Base-by-base conservation (phyloP, 2,797 vertebrate species). In the Otus scops region DNA sequence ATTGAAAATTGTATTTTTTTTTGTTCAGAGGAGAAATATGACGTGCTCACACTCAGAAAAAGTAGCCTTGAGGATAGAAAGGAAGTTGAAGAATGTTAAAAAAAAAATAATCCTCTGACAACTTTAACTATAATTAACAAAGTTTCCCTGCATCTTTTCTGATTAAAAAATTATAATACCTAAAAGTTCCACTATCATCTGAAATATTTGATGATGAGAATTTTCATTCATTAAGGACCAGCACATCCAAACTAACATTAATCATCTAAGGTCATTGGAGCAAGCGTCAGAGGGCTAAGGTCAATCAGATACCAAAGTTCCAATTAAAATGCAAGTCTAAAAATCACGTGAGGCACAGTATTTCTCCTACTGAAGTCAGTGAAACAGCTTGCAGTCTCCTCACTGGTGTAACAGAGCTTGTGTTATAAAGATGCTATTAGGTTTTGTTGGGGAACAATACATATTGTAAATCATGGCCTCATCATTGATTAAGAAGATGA, bases 291-390 rank as follows among this genome's bases (percentile, higher is more conserved):
- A 43, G 22, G 14, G 9, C 17, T 50, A 19, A 50, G 43, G 48
- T 51, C 67, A 68, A 34, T 30, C 45, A 48, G 39, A 16, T 26
- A 18, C 20, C 30, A 63, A 63, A 84, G n/a, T 41, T 74, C 19
- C 50, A 36, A 5, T 43, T 13, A 36, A 61, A 81, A 68, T 20
- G 13, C 18, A 60, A 36, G 7, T 47, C n/a, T 39, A 51, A 23
- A 70, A 38, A 5, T 24, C 22, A 5, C 0, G 6, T 22, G 53
- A 61, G 20, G 18, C 13, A 32, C 1, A 1, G 1, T 12, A 22
- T 21, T 23, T 74, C 30, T 67, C 36, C 43, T 34, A 3, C 36
- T 43, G 20, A 53, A 11, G 22, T 21, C 43, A 43, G 1, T 32
- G 36, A 5, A 30, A 53, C 16, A 59, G 54, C 56, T 48, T 64